Evolutionary conservation across 2,888 invertebrate genomes (phyloP).

Genomic region (Margaritifera margaritifera): DNA sequence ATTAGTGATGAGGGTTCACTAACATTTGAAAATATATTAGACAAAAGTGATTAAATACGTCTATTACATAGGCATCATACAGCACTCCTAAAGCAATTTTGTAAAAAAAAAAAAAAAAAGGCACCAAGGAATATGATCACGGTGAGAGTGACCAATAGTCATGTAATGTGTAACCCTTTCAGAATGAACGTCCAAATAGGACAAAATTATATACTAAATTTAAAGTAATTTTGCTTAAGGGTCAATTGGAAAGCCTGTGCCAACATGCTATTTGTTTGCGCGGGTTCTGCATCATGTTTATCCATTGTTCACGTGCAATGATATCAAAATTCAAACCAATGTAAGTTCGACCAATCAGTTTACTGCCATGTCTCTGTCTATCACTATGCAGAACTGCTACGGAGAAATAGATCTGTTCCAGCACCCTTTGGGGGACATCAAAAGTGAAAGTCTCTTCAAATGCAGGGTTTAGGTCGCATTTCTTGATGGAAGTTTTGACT

Average conservation of each 20-base stretch:
- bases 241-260: slow-evolving; percentile 43
- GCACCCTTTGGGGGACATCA: slow-evolving; percentile 57
- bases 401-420: slow-evolving; percentile 60
- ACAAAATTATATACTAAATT: no score
- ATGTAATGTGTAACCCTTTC: no score
- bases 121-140: no score
- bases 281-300: slow-evolving; percentile 60
- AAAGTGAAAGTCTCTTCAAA: slow-evolving; percentile 64
- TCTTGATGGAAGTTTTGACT: slow-evolving; percentile 51
- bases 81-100: no score
- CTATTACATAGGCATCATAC: no score
- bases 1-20: no score
- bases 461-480: slow-evolving; percentile 50
- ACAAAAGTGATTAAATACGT: no score
- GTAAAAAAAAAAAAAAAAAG: no score
- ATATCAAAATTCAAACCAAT: slow-evolving; percentile 57
- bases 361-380: slow-evolving; percentile 37
- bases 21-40: no score
- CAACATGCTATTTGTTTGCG: slow-evolving; percentile 59
- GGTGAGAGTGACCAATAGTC: no score
- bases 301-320: slow-evolving; percentile 56
- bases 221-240: no score
- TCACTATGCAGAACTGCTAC: slow-evolving; percentile 51
- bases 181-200: no score
- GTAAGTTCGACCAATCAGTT: slow-evolving; percentile 59